Conservation (phyloP, 1,140 invertebrate species). For the Phthorimaea operculella region DNA sequence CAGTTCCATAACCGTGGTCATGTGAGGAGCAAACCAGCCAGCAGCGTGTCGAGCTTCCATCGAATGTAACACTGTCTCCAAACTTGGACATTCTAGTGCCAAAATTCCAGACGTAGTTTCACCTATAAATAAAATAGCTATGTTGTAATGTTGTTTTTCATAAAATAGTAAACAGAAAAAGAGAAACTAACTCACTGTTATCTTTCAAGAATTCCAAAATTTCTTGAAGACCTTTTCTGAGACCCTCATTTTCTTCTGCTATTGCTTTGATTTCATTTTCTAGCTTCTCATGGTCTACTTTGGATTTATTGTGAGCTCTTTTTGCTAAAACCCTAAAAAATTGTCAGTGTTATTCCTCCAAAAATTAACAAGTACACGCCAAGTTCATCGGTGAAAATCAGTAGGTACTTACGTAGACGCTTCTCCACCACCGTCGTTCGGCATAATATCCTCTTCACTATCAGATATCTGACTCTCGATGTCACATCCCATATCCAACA, state of each 20-base stretch:
- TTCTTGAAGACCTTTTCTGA: conserved; percentile 74
- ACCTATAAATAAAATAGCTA: conserved; percentile 23
- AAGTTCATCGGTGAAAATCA: not conserved
- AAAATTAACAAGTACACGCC: not conserved
- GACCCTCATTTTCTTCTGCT: conserved; percentile 77
- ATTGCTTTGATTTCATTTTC: conserved; percentile 40
- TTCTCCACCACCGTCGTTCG: conserved; percentile 14
- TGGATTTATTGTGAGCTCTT: not conserved
- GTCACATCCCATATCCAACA: conserved; percentile 16
- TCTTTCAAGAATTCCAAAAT: conserved; percentile 55
- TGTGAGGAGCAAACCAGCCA: conserved; percentile 81
- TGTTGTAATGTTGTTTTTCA: not conserved
- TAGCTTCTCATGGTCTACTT: conserved; percentile 5
- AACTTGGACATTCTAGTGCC: conserved; percentile 42
- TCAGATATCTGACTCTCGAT: conserved; percentile 10
- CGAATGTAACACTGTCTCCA: conserved; percentile 56
- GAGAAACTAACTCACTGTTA: conserved; percentile 36
- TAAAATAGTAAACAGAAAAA: not conserved
- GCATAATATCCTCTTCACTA: conserved; percentile 5
- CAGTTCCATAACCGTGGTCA: conserved; percentile 76
- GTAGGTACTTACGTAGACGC: conserved; percentile 7
- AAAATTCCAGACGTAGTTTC: conserved; percentile 43
- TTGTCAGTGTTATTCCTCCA: not conserved
- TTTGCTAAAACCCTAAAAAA: not conserved
- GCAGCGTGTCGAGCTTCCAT: conserved; percentile 76